These are phyloP conservation scores for Acridotheres tristis DNA, from an alignment of 2,797 vertebrate species.

Conservation along the genomic window DNA sequence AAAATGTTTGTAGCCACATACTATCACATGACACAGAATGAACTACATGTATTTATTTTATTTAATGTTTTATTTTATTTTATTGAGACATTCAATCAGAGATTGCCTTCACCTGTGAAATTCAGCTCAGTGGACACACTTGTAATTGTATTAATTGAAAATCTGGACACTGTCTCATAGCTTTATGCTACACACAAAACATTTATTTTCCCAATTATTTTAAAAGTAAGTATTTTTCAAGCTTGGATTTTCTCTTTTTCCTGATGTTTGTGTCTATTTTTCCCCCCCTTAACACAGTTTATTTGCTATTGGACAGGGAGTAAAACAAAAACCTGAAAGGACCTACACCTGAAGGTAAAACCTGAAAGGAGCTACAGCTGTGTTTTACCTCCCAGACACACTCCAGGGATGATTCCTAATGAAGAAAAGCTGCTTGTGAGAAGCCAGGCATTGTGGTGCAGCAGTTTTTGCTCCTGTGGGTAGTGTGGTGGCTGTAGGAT, in stretches of 20 bases:
- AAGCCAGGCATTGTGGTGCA: fast-evolving
- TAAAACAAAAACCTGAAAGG: not conserved
- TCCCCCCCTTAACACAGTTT: not conserved
- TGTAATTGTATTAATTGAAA: not conserved
- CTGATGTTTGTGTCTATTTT: not conserved
- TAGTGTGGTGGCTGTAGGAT: fast-evolving
- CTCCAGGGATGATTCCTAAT: not conserved
- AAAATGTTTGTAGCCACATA: not conserved
- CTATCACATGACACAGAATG: not conserved
- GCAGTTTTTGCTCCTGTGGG: fast-evolving
- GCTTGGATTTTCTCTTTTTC: not conserved
- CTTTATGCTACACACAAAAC: not conserved
- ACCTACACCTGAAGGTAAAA: not conserved
- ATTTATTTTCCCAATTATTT: not conserved
- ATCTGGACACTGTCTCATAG: not conserved
- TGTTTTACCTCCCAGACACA: not conserved
- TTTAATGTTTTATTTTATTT: not conserved
- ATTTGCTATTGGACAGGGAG: not conserved
- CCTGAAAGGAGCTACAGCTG: not conserved
- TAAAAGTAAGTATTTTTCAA: not conserved
- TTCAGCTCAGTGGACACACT: not conserved
- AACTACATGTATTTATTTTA: not conserved
- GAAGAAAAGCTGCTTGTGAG: not conserved
- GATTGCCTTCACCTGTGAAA: not conserved
- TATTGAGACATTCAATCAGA: not conserved